phyloP scores from a whole-genome alignment of 1,140 invertebrate genomes.

The Drosophila nikananu region DNA sequence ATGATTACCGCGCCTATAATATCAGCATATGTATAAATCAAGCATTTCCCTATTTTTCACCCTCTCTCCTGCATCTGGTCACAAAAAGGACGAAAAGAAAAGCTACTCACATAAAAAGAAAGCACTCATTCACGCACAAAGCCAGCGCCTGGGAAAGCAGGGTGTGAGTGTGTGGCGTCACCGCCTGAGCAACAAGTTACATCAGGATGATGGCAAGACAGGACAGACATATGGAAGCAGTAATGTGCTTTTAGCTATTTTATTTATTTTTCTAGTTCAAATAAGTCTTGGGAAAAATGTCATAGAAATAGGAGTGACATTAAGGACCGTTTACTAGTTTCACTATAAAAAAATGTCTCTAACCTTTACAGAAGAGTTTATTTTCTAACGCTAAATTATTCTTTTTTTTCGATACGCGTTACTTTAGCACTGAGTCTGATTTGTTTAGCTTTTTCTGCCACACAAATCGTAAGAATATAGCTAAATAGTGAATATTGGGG shows the following conservation, averaged over 20 bases:
- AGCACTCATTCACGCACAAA: conserved; percentile 3
- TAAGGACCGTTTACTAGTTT: neutral
- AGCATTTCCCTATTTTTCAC: neutral
- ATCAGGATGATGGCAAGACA: conserved; percentile 19
- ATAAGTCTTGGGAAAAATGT: too few relatives aligned
- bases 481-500: too few relatives aligned
- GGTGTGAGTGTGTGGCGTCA: conserved; percentile 30
- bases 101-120: conserved; percentile 1
- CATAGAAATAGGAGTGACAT: neutral
- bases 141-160: neutral
- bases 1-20: conserved; percentile 10
- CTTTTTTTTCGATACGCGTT: neutral
- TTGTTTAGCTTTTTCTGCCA: neutral
- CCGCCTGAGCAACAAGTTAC: conserved; percentile 45
- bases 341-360: too few relatives aligned
- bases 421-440: neutral
- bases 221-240: neutral
- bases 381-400: too few relatives aligned
- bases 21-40: conserved; percentile 9
- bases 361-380: too few relatives aligned
- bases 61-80: neutral
- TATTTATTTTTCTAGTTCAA: too few relatives aligned
- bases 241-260: neutral
- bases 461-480: neutral
- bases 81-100: neutral